Percentiles rank a stretch among this genome's conserved stretches.
Evolutionary conservation across 2,888 invertebrate species (phyloP).

Genomic region (Sialis fuliginosa): DNA sequence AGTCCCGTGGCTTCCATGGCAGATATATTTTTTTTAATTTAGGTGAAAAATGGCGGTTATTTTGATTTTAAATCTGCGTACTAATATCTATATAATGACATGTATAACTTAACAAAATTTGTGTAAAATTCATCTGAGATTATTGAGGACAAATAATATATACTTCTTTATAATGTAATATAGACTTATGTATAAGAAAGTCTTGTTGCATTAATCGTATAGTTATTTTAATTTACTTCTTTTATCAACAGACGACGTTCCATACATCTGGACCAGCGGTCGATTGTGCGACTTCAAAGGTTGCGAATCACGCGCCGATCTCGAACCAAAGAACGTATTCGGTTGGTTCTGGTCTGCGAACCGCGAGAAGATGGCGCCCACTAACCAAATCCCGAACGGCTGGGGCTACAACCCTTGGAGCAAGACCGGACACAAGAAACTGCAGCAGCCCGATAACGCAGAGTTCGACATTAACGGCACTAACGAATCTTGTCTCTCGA

Average conservation of each 20-base stretch:
- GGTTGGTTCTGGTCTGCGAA: constrained; percentile 93
- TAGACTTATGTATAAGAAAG: too few species aligned
- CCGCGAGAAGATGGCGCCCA: constrained; percentile 69
- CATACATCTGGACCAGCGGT: constrained; percentile 87
- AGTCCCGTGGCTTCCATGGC: too few species aligned
- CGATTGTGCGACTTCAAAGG: constrained; percentile 87
- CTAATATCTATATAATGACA: too few species aligned
- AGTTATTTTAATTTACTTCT: background rate
- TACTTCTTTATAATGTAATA: background rate
- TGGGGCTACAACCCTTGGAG: constrained; percentile 83
- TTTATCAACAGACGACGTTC: constrained; percentile 50
- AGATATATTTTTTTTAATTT: too few species aligned
- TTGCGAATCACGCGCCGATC: constrained; percentile 68
- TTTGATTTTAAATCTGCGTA: too few species aligned
- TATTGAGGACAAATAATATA: background rate
- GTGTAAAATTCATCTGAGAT: too few species aligned
- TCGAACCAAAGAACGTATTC: constrained; percentile 69
- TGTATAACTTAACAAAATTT: too few species aligned
- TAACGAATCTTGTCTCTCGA: constrained; percentile 69
- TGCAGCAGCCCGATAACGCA: constrained; percentile 75
- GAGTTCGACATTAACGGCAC: constrained; percentile 82
- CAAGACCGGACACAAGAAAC: constrained; percentile 78
- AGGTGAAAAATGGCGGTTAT: too few species aligned
- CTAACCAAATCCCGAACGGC: constrained; percentile 51
- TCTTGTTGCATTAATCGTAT: too few species aligned